Evolutionary conservation across 2,113 vertebrate genomes (phyloP).

Genomic region (Symphodus melops): DNA sequence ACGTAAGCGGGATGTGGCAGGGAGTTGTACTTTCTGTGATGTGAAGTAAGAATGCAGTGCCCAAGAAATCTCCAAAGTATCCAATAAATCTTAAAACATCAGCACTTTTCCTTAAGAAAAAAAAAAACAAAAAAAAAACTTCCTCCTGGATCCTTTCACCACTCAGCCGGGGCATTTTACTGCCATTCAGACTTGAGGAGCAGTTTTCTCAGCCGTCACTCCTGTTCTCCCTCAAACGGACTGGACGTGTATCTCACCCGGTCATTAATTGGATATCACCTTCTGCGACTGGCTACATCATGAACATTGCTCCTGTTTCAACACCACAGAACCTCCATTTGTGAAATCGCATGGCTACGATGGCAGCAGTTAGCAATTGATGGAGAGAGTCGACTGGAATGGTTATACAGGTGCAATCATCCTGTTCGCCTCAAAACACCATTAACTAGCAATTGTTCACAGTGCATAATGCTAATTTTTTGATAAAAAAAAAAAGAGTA

Average conservation of each 20-base stretch:
- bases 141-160: not conserved
- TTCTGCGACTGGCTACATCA: conserved; percentile 27
- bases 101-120: conserved; percentile 9
- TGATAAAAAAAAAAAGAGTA: conserved; percentile 23
- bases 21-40: not conserved
- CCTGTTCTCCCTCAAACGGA: conserved; percentile 1
- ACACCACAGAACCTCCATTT: conserved; percentile 17
- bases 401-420: conserved; percentile 54
- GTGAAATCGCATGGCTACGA: conserved; percentile 19
- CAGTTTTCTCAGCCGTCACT: conserved; percentile 6
- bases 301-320: conserved; percentile 8
- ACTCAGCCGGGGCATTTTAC: conserved; percentile 13
- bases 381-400: conserved; percentile 3
- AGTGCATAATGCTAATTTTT: conserved; percentile 48
- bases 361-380: conserved; percentile 4
- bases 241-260: not conserved
- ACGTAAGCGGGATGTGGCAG: not conserved
- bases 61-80: not conserved
- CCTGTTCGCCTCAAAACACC: conserved; percentile 8
- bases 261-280: conserved; percentile 34
- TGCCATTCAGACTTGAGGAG: not conserved
- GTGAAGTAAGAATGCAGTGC: not conserved
- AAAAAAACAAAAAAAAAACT: no score
- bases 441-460: conserved; percentile 51
- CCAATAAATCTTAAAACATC: conserved; percentile 21